Evolutionary conservation across 2,888 invertebrate species (phyloP), one percentile per base, ranked within the genome.

Genomic region (Spisula subtruncata): DNA sequence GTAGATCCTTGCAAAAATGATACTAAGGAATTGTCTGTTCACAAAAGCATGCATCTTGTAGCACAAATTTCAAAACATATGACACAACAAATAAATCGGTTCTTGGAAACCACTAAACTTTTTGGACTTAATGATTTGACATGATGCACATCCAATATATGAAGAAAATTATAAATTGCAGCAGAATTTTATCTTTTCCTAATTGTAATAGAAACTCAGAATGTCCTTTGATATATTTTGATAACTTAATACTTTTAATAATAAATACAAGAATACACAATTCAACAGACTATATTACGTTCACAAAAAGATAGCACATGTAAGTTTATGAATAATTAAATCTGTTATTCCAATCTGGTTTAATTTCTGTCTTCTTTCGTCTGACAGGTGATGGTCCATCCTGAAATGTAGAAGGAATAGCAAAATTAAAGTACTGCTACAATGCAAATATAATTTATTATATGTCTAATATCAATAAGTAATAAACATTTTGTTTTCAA

Each of bases 301-400:
- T n/a, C 25, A 66, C 25, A 5, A 25, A 66, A 6, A 20, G 25
- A 20, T 66, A 66, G 60, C n/a, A 66, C 60, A 51, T 51, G 29
- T n/a, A n/a, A n/a, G n/a, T 51, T 51, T 71, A 89, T n/a, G 89
- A 80, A 32, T 81, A 91, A 83, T 88, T 92, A 56, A 92, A 93
- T 82, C 94, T 90, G 85, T 92, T 91, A 85, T 94, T 90, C 94
- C 94, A 94, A 35, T 88, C 88, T 32, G 94, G 91, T 83, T 91
- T 90, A 56, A 92, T 89, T 35, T 86, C 91, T 81, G 90, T 60
- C n/a, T 89, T 66, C 71, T 90, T 92, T 60, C 75, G 83, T 56
- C 87, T 89, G 82, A 75, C 82, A 66, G 84, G 85, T 0, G 75
- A 81, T 75, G 75, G 83, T 32, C 32, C 60, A 25, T 87, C 89